A percentile compares a stretch with the other conserved stretches of the same genome.
phyloP scores from a whole-genome alignment of 2,113 vertebrate genomes.

The Dendropsophus ebraccatus region DNA sequence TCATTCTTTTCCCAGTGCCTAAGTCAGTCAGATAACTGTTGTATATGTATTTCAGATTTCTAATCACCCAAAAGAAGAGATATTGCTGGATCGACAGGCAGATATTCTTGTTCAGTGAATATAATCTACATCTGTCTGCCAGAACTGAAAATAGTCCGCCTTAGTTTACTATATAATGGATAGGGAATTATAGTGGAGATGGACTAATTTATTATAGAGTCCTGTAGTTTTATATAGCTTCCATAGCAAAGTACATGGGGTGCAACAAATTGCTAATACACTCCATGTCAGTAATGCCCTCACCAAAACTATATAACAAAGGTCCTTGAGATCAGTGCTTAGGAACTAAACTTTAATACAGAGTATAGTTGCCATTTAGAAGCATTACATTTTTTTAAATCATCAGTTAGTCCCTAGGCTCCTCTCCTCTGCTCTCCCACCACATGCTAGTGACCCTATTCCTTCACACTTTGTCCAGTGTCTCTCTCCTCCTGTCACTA shows the following conservation, averaged over 20 bases:
- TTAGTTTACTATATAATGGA: slow-evolving; percentile 1
- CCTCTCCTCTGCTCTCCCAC: too few species aligned
- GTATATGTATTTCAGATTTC: slow-evolving; percentile 26
- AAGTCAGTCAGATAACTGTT: slow-evolving; percentile 11
- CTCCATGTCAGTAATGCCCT: not conserved
- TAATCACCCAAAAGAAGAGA: slow-evolving; percentile 17
- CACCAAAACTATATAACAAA: not conserved
- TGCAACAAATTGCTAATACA: not conserved
- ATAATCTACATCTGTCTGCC: not conserved
- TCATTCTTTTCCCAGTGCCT: slow-evolving; percentile 28
- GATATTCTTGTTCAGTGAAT: not conserved
- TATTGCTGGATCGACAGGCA: slow-evolving; percentile 6
- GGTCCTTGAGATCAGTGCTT: not conserved
- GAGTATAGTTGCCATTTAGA: not conserved
- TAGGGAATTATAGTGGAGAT: not conserved
- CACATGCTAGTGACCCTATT: too few species aligned
- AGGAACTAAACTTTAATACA: not conserved
- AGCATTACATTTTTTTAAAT: not conserved
- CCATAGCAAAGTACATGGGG: not conserved
- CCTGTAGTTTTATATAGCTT: not conserved
- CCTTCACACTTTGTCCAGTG: too few species aligned
- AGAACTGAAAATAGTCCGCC: slow-evolving; percentile 1
- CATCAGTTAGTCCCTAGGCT: too few species aligned
- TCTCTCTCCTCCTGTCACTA: too few species aligned
- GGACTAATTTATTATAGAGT: not conserved